Base-by-base conservation (phyloP, 2,888 invertebrate genomes). In the Gari tellinella region DNA sequence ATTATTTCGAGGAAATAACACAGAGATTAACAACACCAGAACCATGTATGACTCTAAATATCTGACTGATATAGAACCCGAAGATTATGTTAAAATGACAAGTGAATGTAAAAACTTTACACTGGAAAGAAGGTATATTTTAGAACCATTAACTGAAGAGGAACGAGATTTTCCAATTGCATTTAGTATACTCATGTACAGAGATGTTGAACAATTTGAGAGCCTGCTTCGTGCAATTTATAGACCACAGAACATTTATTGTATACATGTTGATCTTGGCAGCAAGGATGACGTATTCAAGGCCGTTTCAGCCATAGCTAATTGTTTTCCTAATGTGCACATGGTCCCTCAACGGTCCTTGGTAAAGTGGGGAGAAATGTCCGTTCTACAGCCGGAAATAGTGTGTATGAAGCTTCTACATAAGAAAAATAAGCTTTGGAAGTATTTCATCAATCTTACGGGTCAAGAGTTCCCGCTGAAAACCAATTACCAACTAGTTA, bases 361-460 rank as follows among this genome's bases (percentile, higher is more conserved):
- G 37, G 88, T 90, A 4, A 61, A 56, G 14, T 90, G 89, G 86
- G 89, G 88, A 0, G 76, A 82, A 38, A 82, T 86, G 53, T 74
- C 83, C 14, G 87, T 88, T 2, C 62, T 90, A 5, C 62, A 84
- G 26, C 86, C 90, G 3, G 89, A 89, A 57, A 55, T 91, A 7
- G 80, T 82, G 17, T 91, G 91, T 62, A 86, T 90, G 88, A 48
- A 76, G 38, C 85, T 88, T 38, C 53, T 90, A 17, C 77, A 67
- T 48, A 69, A 69, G 1, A 65, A 66, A 40, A 69, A 76, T 52
- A 65, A 60, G 67, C 79, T 73, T 12, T 91, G 89, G 89, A 88
- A 88, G 64, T 91, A 91, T 74, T 87, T 86, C 61, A 89, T 91
- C 38, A 91, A 91, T 68, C 73, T 89, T 7, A 88, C 88, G 7